Conservation (phyloP, 2,113 vertebrate genomes). For the Chunga burmeisteri region DNA sequence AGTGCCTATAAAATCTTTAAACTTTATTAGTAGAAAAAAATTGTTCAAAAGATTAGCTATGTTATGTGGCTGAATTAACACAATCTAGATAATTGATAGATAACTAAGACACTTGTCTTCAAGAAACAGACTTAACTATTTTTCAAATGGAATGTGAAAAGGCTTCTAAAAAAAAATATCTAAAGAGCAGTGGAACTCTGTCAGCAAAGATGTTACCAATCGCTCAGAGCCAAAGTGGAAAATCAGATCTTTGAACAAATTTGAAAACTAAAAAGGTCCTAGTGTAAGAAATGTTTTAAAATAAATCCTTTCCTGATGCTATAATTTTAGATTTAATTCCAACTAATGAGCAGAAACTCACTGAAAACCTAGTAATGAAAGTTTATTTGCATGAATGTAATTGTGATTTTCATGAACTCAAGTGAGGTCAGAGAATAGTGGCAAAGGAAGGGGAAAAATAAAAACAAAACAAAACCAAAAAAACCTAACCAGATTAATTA, state of each 20-base stretch:
- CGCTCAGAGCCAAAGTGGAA: accelerated
- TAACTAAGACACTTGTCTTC: neutral
- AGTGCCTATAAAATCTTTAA: neutral
- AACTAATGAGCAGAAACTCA: neutral
- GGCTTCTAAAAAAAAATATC: neutral
- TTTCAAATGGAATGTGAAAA: neutral
- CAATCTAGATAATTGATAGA: neutral
- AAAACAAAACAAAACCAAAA: neutral
- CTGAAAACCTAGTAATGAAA: neutral
- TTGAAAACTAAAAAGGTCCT: neutral
- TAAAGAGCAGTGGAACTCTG: neutral
- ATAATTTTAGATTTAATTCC: neutral
- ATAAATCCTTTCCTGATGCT: neutral
- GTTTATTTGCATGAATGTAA: neutral
- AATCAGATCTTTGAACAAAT: neutral
- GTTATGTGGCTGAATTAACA: neutral
- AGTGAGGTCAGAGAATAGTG: neutral
- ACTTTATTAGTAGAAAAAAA: neutral
- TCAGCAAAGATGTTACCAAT: neutral
- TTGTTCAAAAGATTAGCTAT: neutral
- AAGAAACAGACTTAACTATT: neutral
- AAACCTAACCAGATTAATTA: neutral
- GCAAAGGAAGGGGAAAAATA: neutral
- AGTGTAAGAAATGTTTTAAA: neutral
- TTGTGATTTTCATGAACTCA: neutral